Conservation (phyloP, 1,140 invertebrate species). For the Drosophila murphyi region DNA sequence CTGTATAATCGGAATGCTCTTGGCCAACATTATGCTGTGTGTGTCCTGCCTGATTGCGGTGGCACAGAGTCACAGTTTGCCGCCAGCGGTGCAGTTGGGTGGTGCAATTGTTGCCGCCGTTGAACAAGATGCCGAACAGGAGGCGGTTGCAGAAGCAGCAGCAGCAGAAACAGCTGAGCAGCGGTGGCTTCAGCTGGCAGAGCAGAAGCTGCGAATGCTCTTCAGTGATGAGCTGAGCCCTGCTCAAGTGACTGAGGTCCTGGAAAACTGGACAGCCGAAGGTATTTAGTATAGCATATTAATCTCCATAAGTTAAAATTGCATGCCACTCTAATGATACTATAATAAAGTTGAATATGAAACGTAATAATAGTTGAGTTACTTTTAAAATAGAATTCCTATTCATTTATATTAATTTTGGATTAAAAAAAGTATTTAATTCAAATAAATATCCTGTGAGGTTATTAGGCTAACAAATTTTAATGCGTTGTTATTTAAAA, state of each 20-base stretch:
- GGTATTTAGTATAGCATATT: conserved; percentile 25
- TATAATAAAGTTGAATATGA: too few relatives aligned
- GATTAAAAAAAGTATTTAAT: too few relatives aligned
- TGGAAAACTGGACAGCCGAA: conserved; percentile 55
- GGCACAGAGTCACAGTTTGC: conserved; percentile 35
- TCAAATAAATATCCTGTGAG: too few relatives aligned
- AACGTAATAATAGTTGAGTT: too few relatives aligned
- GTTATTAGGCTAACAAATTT: too few relatives aligned
- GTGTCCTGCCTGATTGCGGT: conserved; percentile 29
- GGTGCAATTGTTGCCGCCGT: conserved; percentile 71
- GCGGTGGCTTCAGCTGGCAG: conserved; percentile 50
- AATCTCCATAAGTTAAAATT: too few relatives aligned
- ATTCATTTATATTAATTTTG: too few relatives aligned
- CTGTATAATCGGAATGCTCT: conserved; percentile 40
- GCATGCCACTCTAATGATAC: too few relatives aligned
- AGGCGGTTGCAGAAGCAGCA: conserved; percentile 38
- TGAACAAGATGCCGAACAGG: conserved; percentile 58
- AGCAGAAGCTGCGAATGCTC: conserved; percentile 50
- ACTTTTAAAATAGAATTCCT: too few relatives aligned
- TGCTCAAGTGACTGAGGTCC: conserved; percentile 34
- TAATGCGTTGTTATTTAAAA: too few relatives aligned
- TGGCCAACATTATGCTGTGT: conserved; percentile 28
- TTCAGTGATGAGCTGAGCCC: conserved; percentile 45
- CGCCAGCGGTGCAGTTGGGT: conserved; percentile 60
- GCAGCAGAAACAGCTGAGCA: conserved; percentile 25